Evolutionary conservation across 1,140 invertebrate genomes (phyloP).

Genomic region (Brachionus plicatilis): DNA sequence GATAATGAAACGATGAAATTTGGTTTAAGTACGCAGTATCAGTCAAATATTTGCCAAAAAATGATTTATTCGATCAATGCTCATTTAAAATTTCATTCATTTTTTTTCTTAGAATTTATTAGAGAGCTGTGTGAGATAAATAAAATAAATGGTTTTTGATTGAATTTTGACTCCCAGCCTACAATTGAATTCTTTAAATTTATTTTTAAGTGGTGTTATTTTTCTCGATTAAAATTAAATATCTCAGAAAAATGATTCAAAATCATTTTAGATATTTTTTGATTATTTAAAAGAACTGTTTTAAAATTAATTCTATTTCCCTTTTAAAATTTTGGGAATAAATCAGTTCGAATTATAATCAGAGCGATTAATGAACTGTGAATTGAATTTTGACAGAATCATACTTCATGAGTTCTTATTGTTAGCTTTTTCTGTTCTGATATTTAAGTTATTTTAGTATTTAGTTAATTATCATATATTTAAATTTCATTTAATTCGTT

Average conservation of each 20-base stretch:
- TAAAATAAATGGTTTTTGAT: not conserved
- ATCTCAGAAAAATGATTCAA: not conserved
- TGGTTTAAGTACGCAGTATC: not conserved
- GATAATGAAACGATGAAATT: slow-evolving; percentile 21
- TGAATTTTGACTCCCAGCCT: not conserved
- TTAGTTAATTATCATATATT: not conserved
- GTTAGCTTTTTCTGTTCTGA: not conserved
- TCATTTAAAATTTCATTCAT: not conserved
- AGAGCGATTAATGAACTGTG: not conserved
- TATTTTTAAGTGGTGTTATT: not conserved
- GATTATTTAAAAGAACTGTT: not conserved
- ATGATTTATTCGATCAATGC: not conserved
- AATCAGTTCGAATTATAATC: not conserved
- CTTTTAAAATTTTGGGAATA: too few species aligned
- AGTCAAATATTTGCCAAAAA: not conserved
- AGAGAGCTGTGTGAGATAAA: not conserved
- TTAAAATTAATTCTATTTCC: not conserved
- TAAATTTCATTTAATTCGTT: not conserved
- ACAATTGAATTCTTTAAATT: not conserved
- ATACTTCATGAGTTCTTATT: not conserved
- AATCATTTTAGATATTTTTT: not conserved
- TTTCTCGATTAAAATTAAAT: not conserved
- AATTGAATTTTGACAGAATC: not conserved
- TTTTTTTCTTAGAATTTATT: not conserved
- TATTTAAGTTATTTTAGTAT: not conserved